A percentile compares a stretch with the other conserved stretches of the same genome.
phyloP scores from a whole-genome alignment of 1,140 invertebrate species.

The Goniozus legneri region DNA sequence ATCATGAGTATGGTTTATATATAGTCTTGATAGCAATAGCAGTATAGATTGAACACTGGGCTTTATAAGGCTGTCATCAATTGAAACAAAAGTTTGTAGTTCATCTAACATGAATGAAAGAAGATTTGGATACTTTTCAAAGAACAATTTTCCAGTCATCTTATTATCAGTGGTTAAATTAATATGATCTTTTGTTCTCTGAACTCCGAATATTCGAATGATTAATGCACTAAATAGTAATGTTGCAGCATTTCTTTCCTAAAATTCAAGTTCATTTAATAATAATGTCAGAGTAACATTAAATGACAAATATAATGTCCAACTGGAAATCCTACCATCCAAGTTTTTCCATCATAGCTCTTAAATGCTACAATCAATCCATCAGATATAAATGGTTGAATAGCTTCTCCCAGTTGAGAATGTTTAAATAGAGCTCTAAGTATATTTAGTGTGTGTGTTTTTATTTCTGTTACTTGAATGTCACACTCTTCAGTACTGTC shows the following conservation, averaged over 20 bases:
- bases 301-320: conserved; percentile 3
- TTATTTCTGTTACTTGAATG: conserved; percentile 48
- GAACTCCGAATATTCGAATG: conserved; percentile 86
- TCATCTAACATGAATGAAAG: conserved; percentile 74
- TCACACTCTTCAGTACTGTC: conserved; percentile 2
- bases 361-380: conserved; percentile 71
- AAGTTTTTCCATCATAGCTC: conserved; percentile 71
- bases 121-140: conserved; percentile 75
- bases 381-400: conserved; percentile 68
- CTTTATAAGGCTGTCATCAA: conserved; percentile 44
- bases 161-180: conserved; percentile 72
- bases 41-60: conserved; percentile 73
- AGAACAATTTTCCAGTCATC: conserved; percentile 78
- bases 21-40: conserved; percentile 74
- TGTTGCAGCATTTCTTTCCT: conserved; percentile 84
- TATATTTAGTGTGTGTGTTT: conserved; percentile 84
- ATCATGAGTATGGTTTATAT: conserved; percentile 66
- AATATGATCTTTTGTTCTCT: conserved; percentile 70
- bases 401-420: conserved; percentile 68
- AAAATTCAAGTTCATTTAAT: no score
- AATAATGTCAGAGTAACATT: conserved; percentile 3
- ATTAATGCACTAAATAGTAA: conserved; percentile 82
- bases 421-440: conserved; percentile 77
- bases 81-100: conserved; percentile 54
- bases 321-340: conserved; percentile 65